Evolutionary conservation across 2,113 vertebrate genomes (phyloP).

Genomic region (Lepisosteus osseus): DNA sequence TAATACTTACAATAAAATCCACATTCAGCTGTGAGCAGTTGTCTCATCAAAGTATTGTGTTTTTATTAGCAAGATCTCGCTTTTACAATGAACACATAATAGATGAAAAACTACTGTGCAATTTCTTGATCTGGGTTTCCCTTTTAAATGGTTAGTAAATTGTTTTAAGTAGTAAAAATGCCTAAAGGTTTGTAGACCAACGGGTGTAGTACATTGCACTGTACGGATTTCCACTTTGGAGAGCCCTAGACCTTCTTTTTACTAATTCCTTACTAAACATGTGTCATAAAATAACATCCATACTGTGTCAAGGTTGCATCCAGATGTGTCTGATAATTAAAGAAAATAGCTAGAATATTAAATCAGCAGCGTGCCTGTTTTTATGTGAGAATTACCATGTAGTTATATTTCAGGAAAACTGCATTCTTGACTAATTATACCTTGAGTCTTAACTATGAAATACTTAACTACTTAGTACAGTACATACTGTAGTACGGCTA

Average conservation of each 20-base stretch:
- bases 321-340: constrained; percentile 2
- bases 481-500: too few species aligned
- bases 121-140: neutral
- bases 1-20: too few species aligned
- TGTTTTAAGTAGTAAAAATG: neutral
- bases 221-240: neutral
- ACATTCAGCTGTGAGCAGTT: too few species aligned
- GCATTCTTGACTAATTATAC: neutral
- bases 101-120: neutral
- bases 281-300: neutral
- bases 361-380: neutral
- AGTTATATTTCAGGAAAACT: neutral
- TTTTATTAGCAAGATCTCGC: too few species aligned
- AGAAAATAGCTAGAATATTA: neutral
- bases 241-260: neutral
- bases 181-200: too few species aligned
- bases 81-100: too few species aligned
- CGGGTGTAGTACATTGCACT: too few species aligned
- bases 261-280: neutral
- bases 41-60: too few species aligned
- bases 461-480: neutral
- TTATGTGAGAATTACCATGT: neutral
- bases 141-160: neutral
- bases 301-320: neutral
- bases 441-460: neutral